These are phyloP conservation scores for Aphelocoma californica DNA, from an alignment of 2,797 vertebrate genomes.

Conservation along the genomic window DNA sequence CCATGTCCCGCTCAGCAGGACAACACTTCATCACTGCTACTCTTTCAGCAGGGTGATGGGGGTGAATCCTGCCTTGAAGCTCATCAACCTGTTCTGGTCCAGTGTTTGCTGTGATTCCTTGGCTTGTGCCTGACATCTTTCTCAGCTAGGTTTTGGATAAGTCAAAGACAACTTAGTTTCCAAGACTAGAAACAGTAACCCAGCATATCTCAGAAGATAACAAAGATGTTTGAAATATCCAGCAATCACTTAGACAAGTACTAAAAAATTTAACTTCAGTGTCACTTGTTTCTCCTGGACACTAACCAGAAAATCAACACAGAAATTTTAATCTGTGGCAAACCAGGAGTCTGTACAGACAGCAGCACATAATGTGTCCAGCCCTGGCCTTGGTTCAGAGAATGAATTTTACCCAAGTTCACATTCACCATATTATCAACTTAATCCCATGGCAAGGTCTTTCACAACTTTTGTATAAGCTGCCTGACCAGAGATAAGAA, in stretches of 20 bases:
- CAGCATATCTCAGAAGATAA: background rate
- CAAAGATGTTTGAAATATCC: background rate
- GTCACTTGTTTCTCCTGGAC: background rate
- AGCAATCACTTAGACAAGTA: background rate
- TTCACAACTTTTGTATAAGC: background rate
- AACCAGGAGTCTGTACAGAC: background rate
- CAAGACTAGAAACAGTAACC: background rate
- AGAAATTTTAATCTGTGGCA: background rate
- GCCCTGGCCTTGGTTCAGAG: background rate
- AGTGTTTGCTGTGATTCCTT: background rate
- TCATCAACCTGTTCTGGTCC: background rate
- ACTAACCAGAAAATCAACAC: background rate
- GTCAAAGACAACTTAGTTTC: background rate
- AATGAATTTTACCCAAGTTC: background rate
- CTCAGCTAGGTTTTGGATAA: background rate
- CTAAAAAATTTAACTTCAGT: background rate
- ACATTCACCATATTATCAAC: background rate
- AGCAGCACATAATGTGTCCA: background rate
- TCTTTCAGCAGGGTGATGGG: background rate
- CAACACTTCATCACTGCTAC: background rate
- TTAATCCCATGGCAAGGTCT: background rate
- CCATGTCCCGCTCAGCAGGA: rapidly evolving
- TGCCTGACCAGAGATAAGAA: background rate
- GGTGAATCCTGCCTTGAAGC: background rate
- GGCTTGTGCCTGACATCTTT: background rate